Conservation (phyloP, 2,797 vertebrate species). For the Lepidocolaptes lacrymiger region DNA sequence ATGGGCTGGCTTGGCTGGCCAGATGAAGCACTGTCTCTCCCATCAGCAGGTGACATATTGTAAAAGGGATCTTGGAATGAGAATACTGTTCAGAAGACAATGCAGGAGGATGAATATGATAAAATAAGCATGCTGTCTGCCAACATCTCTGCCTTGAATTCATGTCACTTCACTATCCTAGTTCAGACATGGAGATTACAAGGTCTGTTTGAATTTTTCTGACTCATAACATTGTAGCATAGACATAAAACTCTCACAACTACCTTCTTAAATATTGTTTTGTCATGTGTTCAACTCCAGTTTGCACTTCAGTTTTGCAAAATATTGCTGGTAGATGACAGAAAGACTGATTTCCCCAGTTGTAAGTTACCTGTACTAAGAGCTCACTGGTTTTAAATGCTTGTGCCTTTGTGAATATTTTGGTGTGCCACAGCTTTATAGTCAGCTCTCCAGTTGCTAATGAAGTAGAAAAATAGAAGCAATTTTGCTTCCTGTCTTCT, state of each 20-base stretch:
- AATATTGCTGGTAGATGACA: not conserved
- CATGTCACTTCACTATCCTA: not conserved
- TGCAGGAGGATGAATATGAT: not conserved
- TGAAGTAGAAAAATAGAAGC: not conserved
- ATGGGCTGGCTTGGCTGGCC: not conserved
- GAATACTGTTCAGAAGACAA: not conserved
- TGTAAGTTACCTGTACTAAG: not conserved
- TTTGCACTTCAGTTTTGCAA: not conserved
- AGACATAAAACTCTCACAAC: not conserved
- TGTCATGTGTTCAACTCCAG: not conserved
- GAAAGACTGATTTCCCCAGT: not conserved
- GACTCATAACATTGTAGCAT: not conserved
- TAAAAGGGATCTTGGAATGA: not conserved
- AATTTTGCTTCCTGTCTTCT: not conserved
- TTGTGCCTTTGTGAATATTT: not conserved
- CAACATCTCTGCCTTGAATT: not conserved
- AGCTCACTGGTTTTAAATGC: not conserved
- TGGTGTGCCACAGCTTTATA: not conserved
- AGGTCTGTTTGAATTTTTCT: not conserved
- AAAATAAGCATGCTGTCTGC: not conserved
- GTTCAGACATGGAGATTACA: not conserved
- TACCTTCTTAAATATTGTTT: not conserved
- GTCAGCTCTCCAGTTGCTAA: not conserved
- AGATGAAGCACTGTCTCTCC: not conserved
- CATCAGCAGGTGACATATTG: not conserved